Conservation (phyloP, 2,888 invertebrate genomes). For the Eilema depressum region DNA sequence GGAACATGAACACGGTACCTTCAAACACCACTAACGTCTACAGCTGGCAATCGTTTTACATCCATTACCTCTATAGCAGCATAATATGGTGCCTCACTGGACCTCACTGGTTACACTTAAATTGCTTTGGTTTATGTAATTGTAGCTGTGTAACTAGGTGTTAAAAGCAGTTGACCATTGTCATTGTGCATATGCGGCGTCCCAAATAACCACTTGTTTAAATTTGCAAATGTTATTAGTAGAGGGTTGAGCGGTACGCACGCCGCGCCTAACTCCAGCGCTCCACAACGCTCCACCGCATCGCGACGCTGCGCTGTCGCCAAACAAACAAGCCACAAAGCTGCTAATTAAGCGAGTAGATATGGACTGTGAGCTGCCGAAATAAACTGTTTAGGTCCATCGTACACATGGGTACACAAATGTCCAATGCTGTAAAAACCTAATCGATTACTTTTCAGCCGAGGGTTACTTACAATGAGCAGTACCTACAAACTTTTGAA, state of each 20-base stretch:
- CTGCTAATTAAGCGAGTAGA: conserved; percentile 67
- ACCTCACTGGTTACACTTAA: background rate
- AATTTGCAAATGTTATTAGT: conserved; percentile 81
- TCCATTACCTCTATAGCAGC: background rate
- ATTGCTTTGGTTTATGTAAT: conserved; percentile 44
- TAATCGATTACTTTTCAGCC: background rate
- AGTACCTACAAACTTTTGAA: background rate
- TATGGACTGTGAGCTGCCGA: conserved; percentile 52
- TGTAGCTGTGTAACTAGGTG: conserved; percentile 68
- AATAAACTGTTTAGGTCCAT: conserved; percentile 59
- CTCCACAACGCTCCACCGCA: conserved; percentile 44
- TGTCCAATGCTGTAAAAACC: background rate
- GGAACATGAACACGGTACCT: too few species aligned
- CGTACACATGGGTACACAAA: background rate
- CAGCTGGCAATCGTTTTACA: too few species aligned
- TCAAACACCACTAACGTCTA: too few species aligned
- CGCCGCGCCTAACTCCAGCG: conserved; percentile 38
- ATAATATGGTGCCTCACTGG: too few species aligned
- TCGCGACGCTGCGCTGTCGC: conserved; percentile 48
- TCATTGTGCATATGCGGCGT: conserved; percentile 66
- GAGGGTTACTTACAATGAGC: background rate
- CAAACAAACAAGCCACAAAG: conserved; percentile 69
- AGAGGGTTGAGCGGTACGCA: conserved; percentile 31
- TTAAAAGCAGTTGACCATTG: conserved; percentile 65
- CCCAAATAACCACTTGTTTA: conserved; percentile 68